Percentiles rank a stretch among this genome's conserved stretches.
These are phyloP conservation scores for Narcine bancroftii DNA, from an alignment of 2,113 vertebrate species.

Conservation along the genomic window DNA sequence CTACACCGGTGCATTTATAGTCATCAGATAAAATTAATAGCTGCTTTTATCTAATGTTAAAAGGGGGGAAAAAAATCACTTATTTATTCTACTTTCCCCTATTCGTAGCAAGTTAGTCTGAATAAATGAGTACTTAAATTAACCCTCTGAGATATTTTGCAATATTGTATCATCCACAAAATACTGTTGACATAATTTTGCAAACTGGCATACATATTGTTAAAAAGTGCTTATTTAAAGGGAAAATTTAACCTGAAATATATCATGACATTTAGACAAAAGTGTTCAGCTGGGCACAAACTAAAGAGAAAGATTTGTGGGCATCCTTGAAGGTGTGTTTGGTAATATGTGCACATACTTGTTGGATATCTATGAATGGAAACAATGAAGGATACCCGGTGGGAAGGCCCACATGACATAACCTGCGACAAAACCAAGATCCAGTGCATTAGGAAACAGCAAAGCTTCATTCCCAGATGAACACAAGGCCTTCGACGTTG, in stretches of 20 bases:
- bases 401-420: too few relatives aligned
- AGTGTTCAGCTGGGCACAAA: too few relatives aligned
- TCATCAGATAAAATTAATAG: constrained; percentile 37
- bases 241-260: neutral
- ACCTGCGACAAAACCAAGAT: too few relatives aligned
- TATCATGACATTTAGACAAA: neutral
- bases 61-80: constrained; percentile 4
- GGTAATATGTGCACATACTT: too few relatives aligned
- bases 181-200: neutral
- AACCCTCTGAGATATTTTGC: neutral
- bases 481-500: too few relatives aligned
- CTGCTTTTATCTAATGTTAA: constrained; percentile 34
- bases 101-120: constrained; percentile 23
- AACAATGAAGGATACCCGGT: too few relatives aligned
- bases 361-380: too few relatives aligned
- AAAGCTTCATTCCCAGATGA: too few relatives aligned
- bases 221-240: neutral
- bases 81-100: constrained; percentile 23
- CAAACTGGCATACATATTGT: neutral
- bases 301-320: too few relatives aligned
- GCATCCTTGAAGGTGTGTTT: too few relatives aligned
- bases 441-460: too few relatives aligned
- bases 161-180: neutral
- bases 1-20: constrained; percentile 18
- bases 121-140: constrained; percentile 1